Percentiles rank a stretch among this genome's conserved stretches.
phyloP scores from a whole-genome alignment of 2,888 invertebrate genomes.

The Cantharis lateralis region DNA sequence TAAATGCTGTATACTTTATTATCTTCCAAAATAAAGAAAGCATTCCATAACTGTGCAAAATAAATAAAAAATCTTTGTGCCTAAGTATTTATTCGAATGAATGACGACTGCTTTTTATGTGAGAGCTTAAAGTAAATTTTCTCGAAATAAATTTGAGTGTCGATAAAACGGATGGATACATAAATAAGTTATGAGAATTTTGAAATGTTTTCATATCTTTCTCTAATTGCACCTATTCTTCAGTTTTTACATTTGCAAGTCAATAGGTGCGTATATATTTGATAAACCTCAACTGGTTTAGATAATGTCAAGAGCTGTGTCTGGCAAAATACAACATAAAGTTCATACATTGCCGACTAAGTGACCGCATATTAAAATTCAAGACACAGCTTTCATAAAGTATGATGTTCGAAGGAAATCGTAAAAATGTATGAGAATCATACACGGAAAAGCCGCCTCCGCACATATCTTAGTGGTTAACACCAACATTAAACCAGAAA shows the following conservation, averaged over 20 bases:
- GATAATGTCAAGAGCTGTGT: neutral
- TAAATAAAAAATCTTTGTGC: constrained; percentile 49
- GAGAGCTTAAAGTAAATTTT: constrained; percentile 46
- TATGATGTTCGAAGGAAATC: constrained; percentile 28
- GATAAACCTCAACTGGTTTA: neutral
- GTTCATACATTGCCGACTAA: constrained; percentile 23
- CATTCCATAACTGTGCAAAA: constrained; percentile 47
- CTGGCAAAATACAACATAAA: constrained; percentile 9
- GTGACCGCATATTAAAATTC: constrained; percentile 34
- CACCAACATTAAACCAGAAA: constrained; percentile 41
- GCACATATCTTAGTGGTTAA: constrained; percentile 40
- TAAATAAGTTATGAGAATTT: constrained; percentile 48
- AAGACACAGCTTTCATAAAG: constrained; percentile 30
- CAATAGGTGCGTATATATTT: neutral
- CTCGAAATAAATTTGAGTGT: constrained; percentile 50
- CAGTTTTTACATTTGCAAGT: constrained; percentile 32
- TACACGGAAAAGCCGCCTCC: constrained; percentile 29
- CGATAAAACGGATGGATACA: constrained; percentile 49
- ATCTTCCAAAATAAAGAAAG: constrained; percentile 47
- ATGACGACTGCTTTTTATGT: constrained; percentile 50
- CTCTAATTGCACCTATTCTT: constrained; percentile 39
- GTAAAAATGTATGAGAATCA: constrained; percentile 33
- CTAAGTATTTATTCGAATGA: constrained; percentile 52
- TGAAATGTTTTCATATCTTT: constrained; percentile 39
- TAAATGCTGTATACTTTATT: constrained; percentile 49